Evolutionary conservation across 2,888 invertebrate species (phyloP), one percentile per base, ranked within the genome.

Genomic region (Heliconius erato): DNA sequence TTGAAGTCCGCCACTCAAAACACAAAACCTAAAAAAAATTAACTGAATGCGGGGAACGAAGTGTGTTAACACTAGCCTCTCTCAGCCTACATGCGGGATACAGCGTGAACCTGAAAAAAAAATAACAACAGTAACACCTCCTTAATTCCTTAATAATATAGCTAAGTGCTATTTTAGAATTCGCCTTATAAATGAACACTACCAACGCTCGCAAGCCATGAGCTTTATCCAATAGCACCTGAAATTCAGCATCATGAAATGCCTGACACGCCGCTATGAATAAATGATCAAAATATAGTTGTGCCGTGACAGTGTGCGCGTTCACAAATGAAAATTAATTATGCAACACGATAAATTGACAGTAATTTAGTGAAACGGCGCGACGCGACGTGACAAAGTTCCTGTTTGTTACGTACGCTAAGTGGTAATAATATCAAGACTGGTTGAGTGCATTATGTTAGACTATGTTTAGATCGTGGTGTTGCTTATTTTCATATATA

Each of bases 311-410:
- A 85, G 86, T 67, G 81, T 83, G 80, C 89, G 88, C 86, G 88
- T 88, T 88, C 91, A 91, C 93, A 92, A 93, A 93, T 93, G 92
- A 92, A 91, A 92, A 93, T 94, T 93, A 93, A 94, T 93, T 92
- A 94, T 94, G 92, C 92, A 94, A 89, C 87, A 88, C 90, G 89
- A 92, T 92, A 93, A 94, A 93, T 93, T 94, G 94, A 93, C 93
- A 91, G 87, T 94, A 94, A 94, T 94, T 92, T 89, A 89, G 86
- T 89, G 89, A 87, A 86, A 89, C 88, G 85, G 87, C 80, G 83
- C 85, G 81, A 86, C 87, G 89, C 88, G 90, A 85, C 87, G 89
- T 85, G 84, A 86, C 84, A 79, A 83, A 84, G 84, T 87, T 85
- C 85, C 84, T 82, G 83, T 85, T 85, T 83, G 83, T 82, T 82